Evolutionary conservation across 2,113 vertebrate species (phyloP), one percentile per base, ranked within the genome.

Genomic region (Sylvia atricapilla): DNA sequence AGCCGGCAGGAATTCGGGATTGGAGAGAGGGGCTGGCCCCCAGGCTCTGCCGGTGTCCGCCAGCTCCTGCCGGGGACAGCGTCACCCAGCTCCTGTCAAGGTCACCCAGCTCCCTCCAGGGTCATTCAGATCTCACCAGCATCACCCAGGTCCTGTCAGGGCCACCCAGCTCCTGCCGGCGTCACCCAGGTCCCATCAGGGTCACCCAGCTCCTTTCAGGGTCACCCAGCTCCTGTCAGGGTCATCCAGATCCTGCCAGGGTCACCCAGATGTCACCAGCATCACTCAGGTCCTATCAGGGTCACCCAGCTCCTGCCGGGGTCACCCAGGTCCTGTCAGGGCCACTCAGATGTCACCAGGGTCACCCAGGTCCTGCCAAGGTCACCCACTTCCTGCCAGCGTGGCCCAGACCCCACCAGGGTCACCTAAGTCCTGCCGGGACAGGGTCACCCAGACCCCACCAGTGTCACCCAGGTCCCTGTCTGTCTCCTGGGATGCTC

Each of bases 401-500:
- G 15, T 3, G 27, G 31, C 8, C 43, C 67, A 30, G 59, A 16
- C 59, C 7, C 22, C 47, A 21, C 0, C 15, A 0, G 30, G 56
- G 41, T 21, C 49, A 23, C 53, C 18, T 31, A 33, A 35, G 0
- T 52, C 68, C 35, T 16, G 4, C 37, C 37, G 37, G 37, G 37
- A 37, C 17, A 31, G 31, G 4, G 7, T 21, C 25, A 28, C 10
- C 16, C 41, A 53, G 52, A 1, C 24, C 15, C 21, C 47, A 22
- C 0, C 16, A 0, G n/a, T 47, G n/a, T n/a, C n/a, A n/a, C n/a
- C 27, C 50, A 55, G 55, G 7, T 33, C 66, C 68, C 43, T 22
- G 25, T 19, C 49, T 2, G 13, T 28, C 23, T 11, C 41, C 69
- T 0, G 0, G 12, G 4, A 20, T 39, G 74, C 75, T 33, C 60